A percentile compares a stretch with the other conserved stretches of the same genome.
These are phyloP conservation scores for Amazona guildingii DNA, from an alignment of 2,113 vertebrate species.

Conservation along the genomic window DNA sequence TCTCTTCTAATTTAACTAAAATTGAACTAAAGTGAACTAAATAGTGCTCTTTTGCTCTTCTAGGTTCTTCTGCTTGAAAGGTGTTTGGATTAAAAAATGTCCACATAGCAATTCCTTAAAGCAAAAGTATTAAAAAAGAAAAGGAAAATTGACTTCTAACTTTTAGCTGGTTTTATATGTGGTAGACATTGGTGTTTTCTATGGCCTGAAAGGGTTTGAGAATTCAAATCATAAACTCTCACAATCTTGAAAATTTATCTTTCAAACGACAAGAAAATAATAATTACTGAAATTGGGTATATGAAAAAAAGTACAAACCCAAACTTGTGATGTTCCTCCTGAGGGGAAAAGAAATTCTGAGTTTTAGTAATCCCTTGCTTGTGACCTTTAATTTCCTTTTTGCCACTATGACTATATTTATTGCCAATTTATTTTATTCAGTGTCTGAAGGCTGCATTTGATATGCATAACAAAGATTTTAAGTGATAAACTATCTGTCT, in stretches of 20 bases:
- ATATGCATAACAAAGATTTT: neutral
- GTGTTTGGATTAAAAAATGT: neutral
- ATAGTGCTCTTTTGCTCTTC: neutral
- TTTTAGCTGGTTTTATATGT: neutral
- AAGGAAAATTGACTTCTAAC: neutral
- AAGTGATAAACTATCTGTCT: neutral
- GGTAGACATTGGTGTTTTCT: neutral
- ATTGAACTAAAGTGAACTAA: neutral
- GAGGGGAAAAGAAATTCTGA: neutral
- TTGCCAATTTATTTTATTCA: neutral
- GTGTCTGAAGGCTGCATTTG: neutral
- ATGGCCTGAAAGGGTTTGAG: neutral
- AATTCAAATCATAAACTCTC: neutral
- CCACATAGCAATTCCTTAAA: neutral
- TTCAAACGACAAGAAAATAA: neutral
- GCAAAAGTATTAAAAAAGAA: neutral
- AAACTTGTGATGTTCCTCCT: neutral
- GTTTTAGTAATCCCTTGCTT: neutral
- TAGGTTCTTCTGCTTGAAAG: neutral
- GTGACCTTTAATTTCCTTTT: neutral
- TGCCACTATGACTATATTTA: neutral
- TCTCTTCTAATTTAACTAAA: neutral
- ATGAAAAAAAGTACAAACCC: neutral
- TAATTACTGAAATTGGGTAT: neutral
- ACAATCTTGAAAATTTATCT: neutral